Evolutionary conservation across 2,888 invertebrate genomes (phyloP), one percentile per base, ranked within the genome.

Genomic region (Torymus aiolomorphi): DNA sequence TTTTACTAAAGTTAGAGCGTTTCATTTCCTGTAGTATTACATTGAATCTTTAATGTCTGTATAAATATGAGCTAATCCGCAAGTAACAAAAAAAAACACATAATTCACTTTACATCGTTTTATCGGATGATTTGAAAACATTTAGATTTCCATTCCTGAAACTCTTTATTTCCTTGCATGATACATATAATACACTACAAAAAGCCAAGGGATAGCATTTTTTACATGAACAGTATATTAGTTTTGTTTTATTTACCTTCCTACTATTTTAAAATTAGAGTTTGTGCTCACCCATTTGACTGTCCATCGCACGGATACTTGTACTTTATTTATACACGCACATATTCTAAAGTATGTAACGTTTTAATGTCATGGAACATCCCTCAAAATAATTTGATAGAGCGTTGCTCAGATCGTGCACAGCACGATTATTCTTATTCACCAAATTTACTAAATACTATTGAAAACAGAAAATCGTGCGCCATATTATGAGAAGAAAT

Each of bases 291-390:
- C 57, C 67, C 67, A 62, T 62, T 66, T 18, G 12, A 10, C 18
- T 81, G 20, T 67, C 11, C 31, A 61, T 18, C 76, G 75, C 72
- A 78, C 65, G 78, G 67, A 78, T 57, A 62, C 52, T 63, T 72
- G 80, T 78, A 82, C 76, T n/a, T n/a, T n/a, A n/a, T 81, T 77
- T 78, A 82, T 78, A 75, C 85, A 83, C 80, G 77, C 84, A 80
- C 83, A 76, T 82, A 82, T 80, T 82, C 83, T 83, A 84, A 81
- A 82, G n/a, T 76, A 84, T 24, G 24, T 86, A 86, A 86, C 85
- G 82, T 82, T 84, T 83, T 87, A 86, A 87, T 87, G 87, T 88
- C 88, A 88, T 88, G 88, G 86, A 88, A 88, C 86, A 86, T 86
- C 83, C 82, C 85, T 84, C 80, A 80, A 24, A 75, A 80, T 76